Conservation (phyloP, 2,113 vertebrate species). For the Hassar affinis region DNA sequence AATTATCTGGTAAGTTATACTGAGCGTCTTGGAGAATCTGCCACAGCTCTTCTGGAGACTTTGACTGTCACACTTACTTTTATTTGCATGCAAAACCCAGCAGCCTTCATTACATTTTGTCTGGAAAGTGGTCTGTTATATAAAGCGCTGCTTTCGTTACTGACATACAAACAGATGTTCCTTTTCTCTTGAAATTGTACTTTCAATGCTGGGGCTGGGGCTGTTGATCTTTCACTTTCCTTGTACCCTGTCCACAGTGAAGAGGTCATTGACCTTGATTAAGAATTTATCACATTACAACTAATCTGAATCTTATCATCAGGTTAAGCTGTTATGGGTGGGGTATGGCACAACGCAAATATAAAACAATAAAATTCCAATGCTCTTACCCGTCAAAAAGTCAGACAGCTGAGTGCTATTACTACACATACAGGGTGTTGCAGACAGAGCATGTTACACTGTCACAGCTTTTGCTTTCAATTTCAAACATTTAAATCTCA, state of each 20-base stretch:
- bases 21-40: too few species aligned
- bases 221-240: background rate
- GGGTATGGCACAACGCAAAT: background rate
- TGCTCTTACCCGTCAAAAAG: background rate
- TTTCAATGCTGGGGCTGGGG: background rate
- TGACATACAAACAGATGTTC: too few species aligned
- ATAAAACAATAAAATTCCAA: background rate
- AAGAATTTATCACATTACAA: background rate
- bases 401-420: background rate
- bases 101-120: too few species aligned
- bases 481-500: background rate
- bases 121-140: too few species aligned
- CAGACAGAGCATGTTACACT: background rate
- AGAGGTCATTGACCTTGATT: background rate
- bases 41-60: too few species aligned
- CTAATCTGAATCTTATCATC: background rate
- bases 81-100: too few species aligned
- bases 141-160: too few species aligned
- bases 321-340: background rate
- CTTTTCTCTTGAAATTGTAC: background rate
- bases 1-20: too few species aligned
- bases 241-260: background rate
- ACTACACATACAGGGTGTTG: background rate
- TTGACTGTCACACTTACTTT: too few species aligned
- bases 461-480: background rate